phyloP scores from a whole-genome alignment of 2,797 vertebrate genomes.

The Eutrigla gurnardus region DNA sequence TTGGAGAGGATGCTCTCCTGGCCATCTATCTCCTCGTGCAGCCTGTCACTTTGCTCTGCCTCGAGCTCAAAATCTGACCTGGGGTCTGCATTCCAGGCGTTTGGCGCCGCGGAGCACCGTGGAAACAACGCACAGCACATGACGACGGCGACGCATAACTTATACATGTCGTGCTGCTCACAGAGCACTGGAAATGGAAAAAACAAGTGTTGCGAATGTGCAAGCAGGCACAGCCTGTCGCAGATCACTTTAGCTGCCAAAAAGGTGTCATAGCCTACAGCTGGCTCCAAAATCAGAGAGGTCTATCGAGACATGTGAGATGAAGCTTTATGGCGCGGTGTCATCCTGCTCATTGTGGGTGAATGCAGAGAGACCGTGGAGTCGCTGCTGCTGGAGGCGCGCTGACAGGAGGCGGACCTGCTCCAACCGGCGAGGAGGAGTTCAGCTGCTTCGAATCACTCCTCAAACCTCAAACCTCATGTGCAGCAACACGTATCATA shows the following conservation, averaged over 20 bases:
- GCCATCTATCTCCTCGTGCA: conserved; percentile 85
- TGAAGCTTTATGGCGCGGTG: conserved; percentile 20
- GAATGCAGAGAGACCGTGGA: conserved; percentile 7
- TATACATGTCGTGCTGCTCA: conserved; percentile 60
- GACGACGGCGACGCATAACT: conserved; percentile 45
- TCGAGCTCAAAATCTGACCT: conserved; percentile 32
- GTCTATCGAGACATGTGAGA: conserved; percentile 17
- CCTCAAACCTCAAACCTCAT: background rate
- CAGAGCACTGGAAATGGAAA: background rate
- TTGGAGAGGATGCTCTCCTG: conserved; percentile 89
- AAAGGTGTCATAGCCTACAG: conserved; percentile 45
- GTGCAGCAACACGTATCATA: background rate
- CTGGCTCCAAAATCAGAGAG: conserved; percentile 13
- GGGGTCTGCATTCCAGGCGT: conserved; percentile 20
- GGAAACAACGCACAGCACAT: conserved; percentile 63
- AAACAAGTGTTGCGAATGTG: background rate
- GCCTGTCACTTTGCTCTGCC: conserved; percentile 57
- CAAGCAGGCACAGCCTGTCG: conserved; percentile 57
- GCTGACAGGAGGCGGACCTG: conserved; percentile 68
- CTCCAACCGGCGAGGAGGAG: conserved; percentile 59
- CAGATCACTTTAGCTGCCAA: conserved; percentile 25
- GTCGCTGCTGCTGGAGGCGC: conserved; percentile 48
- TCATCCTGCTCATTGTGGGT: conserved; percentile 27
- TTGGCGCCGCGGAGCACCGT: conserved; percentile 63
- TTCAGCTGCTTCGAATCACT: conserved; percentile 6